Evolutionary conservation across 2,888 invertebrate genomes (phyloP).

Genomic region (Cryptocephalus primarius): DNA sequence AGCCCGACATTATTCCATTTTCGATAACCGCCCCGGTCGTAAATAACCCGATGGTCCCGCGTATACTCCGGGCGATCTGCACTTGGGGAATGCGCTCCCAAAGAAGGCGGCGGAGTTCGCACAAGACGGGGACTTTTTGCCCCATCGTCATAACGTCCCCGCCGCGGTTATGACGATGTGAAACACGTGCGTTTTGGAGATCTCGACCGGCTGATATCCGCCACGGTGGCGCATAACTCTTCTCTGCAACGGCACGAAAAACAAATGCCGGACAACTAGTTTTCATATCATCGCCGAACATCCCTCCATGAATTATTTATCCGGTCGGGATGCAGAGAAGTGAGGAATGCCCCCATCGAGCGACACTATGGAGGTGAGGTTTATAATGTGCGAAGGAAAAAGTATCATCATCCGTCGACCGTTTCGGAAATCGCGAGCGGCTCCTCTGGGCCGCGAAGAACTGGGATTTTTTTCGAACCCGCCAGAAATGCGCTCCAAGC

Average conservation of each 20-base stretch:
- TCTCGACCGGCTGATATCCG: constrained; percentile 30
- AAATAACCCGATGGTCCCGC: background rate
- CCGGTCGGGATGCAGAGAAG: constrained; percentile 11
- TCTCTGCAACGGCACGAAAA: constrained; percentile 34
- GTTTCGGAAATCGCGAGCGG: no score
- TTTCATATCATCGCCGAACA: constrained; percentile 34
- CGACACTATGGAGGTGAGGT: constrained; percentile 9
- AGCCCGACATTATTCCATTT: background rate
- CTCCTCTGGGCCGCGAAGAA: no score
- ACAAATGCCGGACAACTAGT: constrained; percentile 32
- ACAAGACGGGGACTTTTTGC: background rate
- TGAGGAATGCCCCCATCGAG: constrained; percentile 15
- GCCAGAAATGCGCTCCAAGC: no score
- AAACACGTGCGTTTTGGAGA: constrained; percentile 30
- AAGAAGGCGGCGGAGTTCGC: background rate
- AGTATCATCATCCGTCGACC: no score
- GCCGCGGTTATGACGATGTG: constrained; percentile 32
- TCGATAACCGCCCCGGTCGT: background rate
- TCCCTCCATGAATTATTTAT: constrained; percentile 33
- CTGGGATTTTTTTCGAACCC: no score
- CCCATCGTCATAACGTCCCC: background rate
- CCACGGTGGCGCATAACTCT: constrained; percentile 33
- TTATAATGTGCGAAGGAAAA: no score
- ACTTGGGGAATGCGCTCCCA: background rate
- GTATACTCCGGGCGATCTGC: background rate